These are phyloP conservation scores for Nibea albiflora DNA, from an alignment of 2,113 vertebrate species.

Conservation along the genomic window DNA sequence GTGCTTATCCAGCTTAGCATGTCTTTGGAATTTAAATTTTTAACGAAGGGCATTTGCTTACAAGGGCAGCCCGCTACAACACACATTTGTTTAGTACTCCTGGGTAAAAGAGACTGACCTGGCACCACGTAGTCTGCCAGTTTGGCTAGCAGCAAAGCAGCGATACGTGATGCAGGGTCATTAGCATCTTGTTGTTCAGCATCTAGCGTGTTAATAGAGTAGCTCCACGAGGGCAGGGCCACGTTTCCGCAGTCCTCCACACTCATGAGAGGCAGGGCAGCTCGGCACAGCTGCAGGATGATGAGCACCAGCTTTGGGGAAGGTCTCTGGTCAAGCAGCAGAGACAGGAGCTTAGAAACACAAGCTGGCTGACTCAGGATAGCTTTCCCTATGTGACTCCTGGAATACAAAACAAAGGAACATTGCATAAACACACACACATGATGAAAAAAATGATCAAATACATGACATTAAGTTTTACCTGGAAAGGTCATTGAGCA, in stretches of 20 bases:
- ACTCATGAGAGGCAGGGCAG: constrained; percentile 96
- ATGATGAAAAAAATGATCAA: neutral
- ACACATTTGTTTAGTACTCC: neutral
- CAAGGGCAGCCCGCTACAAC: neutral
- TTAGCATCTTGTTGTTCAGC: constrained; percentile 94
- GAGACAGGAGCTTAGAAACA: constrained; percentile 97
- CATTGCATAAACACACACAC: neutral
- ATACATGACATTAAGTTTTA: constrained; percentile 51
- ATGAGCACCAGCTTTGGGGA: constrained; percentile 98
- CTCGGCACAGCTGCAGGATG: constrained; percentile 96
- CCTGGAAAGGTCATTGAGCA: constrained; percentile 98
- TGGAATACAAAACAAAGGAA: constrained; percentile 66
- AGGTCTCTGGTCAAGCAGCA: constrained; percentile 96
- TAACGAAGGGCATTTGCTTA: neutral
- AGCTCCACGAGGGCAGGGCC: constrained; percentile 96
- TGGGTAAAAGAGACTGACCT: constrained; percentile 82
- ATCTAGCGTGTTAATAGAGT: constrained; percentile 93
- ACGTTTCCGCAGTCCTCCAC: constrained; percentile 98
- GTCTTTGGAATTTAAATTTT: neutral
- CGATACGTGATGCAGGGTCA: constrained; percentile 97
- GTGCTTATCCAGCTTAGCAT: no score
- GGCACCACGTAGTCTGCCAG: constrained; percentile 98
- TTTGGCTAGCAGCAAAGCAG: constrained; percentile 93
- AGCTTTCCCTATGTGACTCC: constrained; percentile 98
- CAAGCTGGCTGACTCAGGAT: constrained; percentile 98